phyloP scores from a whole-genome alignment of 2,797 vertebrate species.

The Pitangus sulphuratus region DNA sequence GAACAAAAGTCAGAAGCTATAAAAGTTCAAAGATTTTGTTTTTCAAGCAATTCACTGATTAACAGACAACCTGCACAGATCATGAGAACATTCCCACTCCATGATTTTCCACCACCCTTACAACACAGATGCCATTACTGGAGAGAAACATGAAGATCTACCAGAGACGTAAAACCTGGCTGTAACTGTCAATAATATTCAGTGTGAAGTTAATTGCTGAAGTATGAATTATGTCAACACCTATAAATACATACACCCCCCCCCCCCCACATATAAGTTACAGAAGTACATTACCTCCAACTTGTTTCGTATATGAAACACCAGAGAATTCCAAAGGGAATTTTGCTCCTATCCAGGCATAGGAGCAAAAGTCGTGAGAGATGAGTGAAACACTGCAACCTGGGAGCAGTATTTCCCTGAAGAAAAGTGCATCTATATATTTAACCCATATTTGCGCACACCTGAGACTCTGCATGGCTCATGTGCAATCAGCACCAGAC shows the following conservation, averaged over 20 bases:
- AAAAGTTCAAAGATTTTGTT: background rate
- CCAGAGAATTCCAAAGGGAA: background rate
- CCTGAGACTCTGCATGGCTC: background rate
- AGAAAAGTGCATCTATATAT: background rate
- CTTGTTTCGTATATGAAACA: fast-evolving
- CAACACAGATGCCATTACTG: background rate
- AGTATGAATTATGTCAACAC: background rate
- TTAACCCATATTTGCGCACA: background rate
- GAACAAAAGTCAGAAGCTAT: background rate
- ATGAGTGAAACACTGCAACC: background rate
- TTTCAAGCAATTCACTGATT: background rate
- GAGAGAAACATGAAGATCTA: background rate
- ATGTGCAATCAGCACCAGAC: background rate
- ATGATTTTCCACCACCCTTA: background rate
- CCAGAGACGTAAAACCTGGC: background rate
- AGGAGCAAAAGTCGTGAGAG: background rate
- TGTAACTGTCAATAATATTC: background rate
- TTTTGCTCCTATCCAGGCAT: background rate
- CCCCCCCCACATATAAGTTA: background rate
- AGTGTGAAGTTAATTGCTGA: background rate
- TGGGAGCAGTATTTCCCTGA: background rate
- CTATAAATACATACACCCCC: background rate
- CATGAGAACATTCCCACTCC: background rate
- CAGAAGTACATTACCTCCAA: background rate
- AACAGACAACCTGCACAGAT: background rate